Evolutionary conservation across 1,140 invertebrate species (phyloP).

Genomic region (Bombus balteatus): DNA sequence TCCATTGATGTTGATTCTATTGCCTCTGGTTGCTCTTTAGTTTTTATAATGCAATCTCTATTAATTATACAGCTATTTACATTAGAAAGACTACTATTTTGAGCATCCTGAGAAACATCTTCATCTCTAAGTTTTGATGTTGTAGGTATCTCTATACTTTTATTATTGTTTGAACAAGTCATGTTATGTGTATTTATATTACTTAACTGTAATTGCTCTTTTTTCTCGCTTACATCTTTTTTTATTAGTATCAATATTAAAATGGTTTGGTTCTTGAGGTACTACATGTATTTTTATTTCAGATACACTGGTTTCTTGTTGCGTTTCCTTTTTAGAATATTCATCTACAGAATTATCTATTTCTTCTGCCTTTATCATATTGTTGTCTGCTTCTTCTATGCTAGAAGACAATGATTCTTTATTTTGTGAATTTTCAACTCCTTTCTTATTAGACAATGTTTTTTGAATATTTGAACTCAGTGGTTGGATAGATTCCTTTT

Average conservation of each 20-base stretch:
- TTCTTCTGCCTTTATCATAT: constrained; percentile 4
- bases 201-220: not conserved
- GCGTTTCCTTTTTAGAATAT: not conserved
- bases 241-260: not conserved
- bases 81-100: constrained; percentile 15
- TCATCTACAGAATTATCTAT: not conserved
- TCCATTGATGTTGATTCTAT: constrained; percentile 32
- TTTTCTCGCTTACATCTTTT: constrained; percentile 29
- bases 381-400: not conserved
- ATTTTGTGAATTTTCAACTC: not conserved
- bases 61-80: not conserved
- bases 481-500: not conserved
- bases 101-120: constrained; percentile 1
- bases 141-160: constrained; percentile 31
- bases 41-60: too few relatives aligned
- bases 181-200: not conserved
- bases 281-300: not conserved
- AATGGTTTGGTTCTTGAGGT: constrained; percentile 8
- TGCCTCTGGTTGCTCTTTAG: not conserved
- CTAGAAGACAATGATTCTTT: not conserved
- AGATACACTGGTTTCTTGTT: constrained; percentile 1
- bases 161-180: constrained; percentile 7
- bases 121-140: not conserved
- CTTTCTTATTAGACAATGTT: not conserved
- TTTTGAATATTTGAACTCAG: constrained; percentile 18